Percentiles rank a stretch among this genome's conserved stretches.
These are phyloP conservation scores for Oplegnathus fasciatus DNA, from an alignment of 2,113 vertebrate species.

Conservation along the genomic window DNA sequence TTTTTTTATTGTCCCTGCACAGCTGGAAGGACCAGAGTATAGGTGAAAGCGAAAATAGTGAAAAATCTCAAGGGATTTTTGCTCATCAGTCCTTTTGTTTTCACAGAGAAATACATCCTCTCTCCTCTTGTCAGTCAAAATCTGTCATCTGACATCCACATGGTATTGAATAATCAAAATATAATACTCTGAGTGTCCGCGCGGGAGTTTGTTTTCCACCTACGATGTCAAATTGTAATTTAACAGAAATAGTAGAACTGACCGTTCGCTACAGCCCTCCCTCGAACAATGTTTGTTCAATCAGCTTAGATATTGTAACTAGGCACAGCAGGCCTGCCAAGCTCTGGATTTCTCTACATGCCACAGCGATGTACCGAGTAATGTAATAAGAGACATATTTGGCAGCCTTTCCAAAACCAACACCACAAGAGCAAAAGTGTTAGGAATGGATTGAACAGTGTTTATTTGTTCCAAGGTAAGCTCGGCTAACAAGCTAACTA, in stretches of 20 bases:
- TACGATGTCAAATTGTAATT: neutral
- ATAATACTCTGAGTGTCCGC: neutral
- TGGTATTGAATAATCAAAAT: neutral
- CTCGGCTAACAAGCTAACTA: too few species aligned
- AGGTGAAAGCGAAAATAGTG: conserved; percentile 14
- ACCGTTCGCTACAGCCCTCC: neutral
- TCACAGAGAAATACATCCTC: conserved; percentile 14
- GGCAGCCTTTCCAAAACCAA: neutral
- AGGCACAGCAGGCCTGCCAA: conserved; percentile 1
- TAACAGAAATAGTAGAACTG: neutral
- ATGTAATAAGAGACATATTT: too few species aligned
- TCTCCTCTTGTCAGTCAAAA: neutral
- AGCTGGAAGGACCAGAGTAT: conserved; percentile 15
- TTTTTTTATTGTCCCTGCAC: neutral
- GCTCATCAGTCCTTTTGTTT: neutral
- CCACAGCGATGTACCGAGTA: neutral
- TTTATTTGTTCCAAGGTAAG: neutral
- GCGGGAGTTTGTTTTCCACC: neutral
- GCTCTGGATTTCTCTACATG: neutral
- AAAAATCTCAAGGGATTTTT: neutral
- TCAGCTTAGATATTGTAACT: too few species aligned
- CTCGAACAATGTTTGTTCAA: neutral
- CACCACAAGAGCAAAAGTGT: neutral
- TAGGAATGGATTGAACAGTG: neutral
- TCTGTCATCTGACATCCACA: neutral